Base-by-base conservation (phyloP, 2,113 vertebrate genomes). In the Tragelaphus buxtoni region DNA sequence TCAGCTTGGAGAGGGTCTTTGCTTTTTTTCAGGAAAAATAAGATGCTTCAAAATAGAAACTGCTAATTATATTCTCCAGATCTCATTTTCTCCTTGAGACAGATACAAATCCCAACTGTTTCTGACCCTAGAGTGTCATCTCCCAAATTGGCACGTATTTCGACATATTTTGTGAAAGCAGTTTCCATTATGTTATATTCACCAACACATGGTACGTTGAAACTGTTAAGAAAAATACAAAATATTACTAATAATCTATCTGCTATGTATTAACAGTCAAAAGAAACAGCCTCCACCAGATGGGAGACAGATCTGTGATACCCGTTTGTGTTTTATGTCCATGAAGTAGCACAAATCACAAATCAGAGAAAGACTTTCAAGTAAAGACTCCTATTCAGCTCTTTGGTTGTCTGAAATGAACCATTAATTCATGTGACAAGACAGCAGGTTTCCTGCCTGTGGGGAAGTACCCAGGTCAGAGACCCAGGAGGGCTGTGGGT, bases 181-280 rank as follows among this genome's bases (percentile, higher is more conserved):
- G 4, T 92, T 97, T 76, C 58, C 56, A 56, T 77, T 95, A 32
- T 94, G 63, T 77, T 91, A 49, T 55, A 56, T 76, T 94, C 89
- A 83, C 81, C 42, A 97, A 83, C 95, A 97, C 90, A 97, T 88
- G 94, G 63, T 84, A 4, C 76, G 60, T 74, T 93, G 81, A 92
- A 86, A 96, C 90, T 94, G 95, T 92, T 96, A 91, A 89, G 94
- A 61, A 96, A 98, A 97, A 97, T 82, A 91, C 47, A 97, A 96
- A 97, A 98, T 97, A 94, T 96, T 95, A 77, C 53, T 94, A 92
- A 96, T 97, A 93, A 96, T 96, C 90, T 95, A 88, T 88, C 76
- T 93, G 35, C 30, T 79, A 12, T 83, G 35, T 63, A 61, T 96
- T 95, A 97, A 97, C 16, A 91, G 90, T 93, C 1, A 56, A 88